Conservation (phyloP, 2,797 vertebrate species). For the Lagodon rhomboides region DNA sequence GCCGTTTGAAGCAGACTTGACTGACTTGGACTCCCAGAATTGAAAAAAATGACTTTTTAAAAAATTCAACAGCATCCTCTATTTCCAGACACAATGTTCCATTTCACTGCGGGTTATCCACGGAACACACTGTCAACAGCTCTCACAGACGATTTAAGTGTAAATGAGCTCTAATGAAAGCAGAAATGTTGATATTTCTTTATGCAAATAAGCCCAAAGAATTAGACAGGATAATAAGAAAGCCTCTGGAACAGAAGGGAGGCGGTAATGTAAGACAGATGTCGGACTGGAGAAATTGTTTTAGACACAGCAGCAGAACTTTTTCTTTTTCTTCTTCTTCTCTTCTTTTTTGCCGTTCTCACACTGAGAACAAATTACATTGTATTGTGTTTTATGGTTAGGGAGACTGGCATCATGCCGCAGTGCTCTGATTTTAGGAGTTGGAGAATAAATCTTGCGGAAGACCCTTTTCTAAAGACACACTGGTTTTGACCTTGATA, state of each 20-base stretch:
- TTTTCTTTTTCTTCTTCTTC: not conserved
- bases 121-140: not conserved
- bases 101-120: not conserved
- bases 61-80: not conserved
- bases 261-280: not conserved
- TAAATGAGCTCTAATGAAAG: not conserved
- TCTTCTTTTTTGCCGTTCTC: not conserved
- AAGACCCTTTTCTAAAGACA: not conserved
- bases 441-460: not conserved
- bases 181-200: not conserved
- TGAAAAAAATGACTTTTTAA: not conserved
- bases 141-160: not conserved
- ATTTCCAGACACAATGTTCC: conserved; percentile 1
- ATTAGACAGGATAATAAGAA: not conserved
- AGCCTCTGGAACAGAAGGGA: not conserved
- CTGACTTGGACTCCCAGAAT: not conserved
- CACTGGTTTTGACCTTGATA: not conserved
- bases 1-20: conserved; percentile 1
- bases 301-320: not conserved
- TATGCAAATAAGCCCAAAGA: not conserved
- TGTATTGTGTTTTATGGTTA: too few species aligned
- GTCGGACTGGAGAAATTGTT: not conserved
- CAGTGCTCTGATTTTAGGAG: too few species aligned
- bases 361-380: not conserved
- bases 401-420: not conserved